Conservation (phyloP, 1,140 invertebrate species). For the Acromyrmex charruanus region DNA sequence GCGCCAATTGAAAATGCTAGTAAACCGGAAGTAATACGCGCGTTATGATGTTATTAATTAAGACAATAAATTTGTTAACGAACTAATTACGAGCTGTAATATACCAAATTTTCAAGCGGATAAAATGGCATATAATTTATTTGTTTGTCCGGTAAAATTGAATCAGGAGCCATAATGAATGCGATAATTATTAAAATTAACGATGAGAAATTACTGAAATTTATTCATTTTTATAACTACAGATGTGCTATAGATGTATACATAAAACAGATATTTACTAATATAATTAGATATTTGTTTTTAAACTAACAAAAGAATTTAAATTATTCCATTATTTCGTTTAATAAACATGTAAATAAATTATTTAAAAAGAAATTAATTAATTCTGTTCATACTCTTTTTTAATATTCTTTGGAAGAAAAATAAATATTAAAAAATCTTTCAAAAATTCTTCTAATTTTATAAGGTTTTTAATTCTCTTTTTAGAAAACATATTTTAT, state of each 20-base stretch:
- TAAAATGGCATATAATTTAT: slow-evolving; percentile 40
- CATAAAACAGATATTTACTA: neutral
- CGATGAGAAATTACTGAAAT: slow-evolving; percentile 42
- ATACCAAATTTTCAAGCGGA: slow-evolving; percentile 44
- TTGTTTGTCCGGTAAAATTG: slow-evolving; percentile 47
- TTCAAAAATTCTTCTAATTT: neutral
- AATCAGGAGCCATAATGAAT: slow-evolving; percentile 33
- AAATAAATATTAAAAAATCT: neutral
- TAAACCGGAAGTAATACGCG: slow-evolving; percentile 52
- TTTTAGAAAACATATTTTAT: neutral
- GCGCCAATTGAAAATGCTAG: slow-evolving; percentile 48
- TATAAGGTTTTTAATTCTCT: neutral
- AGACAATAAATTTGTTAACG: slow-evolving; percentile 53
- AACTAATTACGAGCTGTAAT: slow-evolving; percentile 46
- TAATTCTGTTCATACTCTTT: neutral
- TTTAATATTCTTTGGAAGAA: too few species aligned
- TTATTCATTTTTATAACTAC: slow-evolving; percentile 31
- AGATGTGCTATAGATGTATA: neutral
- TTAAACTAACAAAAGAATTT: neutral
- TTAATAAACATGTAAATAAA: neutral
- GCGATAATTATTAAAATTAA: slow-evolving; percentile 54
- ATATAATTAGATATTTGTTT: neutral
- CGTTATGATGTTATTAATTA: slow-evolving; percentile 52
- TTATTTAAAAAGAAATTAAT: neutral
- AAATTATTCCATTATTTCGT: neutral